Conservation (phyloP, 2,888 invertebrate genomes). For the Rambutsinella grinnellia region DNA sequence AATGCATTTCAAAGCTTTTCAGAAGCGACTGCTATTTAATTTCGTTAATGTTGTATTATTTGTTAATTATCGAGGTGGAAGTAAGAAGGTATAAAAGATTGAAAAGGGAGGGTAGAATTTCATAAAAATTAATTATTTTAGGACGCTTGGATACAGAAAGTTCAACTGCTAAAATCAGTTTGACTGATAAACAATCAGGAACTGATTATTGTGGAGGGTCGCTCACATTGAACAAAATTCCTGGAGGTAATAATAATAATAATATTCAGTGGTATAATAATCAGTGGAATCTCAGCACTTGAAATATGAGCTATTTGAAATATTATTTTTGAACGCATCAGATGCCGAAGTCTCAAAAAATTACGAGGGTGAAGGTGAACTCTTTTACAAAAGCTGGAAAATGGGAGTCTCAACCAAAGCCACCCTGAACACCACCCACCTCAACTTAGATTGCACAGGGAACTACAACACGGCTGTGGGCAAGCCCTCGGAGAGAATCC, state of each 20-base stretch:
- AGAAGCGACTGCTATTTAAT: too few relatives aligned
- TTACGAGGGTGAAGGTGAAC: slow-evolving; percentile 20
- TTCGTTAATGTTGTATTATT: too few relatives aligned
- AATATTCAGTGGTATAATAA: too few relatives aligned
- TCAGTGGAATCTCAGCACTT: too few relatives aligned
- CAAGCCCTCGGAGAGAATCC: slow-evolving; percentile 25
- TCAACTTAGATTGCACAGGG: slow-evolving; percentile 27
- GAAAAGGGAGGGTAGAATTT: too few relatives aligned
- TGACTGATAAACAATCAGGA: slow-evolving; percentile 22
- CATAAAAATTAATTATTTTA: slow-evolving; percentile 6
- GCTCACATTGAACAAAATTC: too few relatives aligned
- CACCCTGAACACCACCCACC: slow-evolving; percentile 11
- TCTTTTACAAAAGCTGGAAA: slow-evolving; percentile 37
- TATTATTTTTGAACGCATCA: too few relatives aligned
- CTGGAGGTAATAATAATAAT: too few relatives aligned
- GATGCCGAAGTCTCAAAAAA: slow-evolving; percentile 3
- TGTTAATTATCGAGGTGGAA: neutral
- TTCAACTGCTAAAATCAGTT: slow-evolving; percentile 33
- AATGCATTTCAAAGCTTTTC: too few relatives aligned
- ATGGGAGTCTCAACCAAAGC: slow-evolving; percentile 30
- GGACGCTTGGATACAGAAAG: slow-evolving; percentile 53
- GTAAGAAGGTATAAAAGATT: neutral
- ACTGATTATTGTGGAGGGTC: slow-evolving; percentile 8
- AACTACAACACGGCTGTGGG: slow-evolving; percentile 14
- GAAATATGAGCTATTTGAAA: too few relatives aligned